Base-by-base conservation (phyloP, 2,113 vertebrate species). In the Hippocampus abdominalis region DNA sequence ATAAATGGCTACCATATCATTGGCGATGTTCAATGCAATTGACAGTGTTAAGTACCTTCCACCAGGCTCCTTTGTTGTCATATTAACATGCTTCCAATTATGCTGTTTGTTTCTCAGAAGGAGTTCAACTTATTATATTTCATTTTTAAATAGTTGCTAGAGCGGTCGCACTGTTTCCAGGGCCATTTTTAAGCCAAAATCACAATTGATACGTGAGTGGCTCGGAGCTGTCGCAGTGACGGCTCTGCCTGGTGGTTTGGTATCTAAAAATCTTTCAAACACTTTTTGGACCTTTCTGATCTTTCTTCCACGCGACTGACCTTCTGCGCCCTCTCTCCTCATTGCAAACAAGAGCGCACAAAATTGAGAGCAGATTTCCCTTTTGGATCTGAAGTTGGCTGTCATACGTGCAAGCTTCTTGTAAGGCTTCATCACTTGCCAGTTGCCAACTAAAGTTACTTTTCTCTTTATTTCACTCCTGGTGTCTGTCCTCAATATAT, bases 361-460 rank as follows among this genome's bases (percentile, higher is more conserved):
- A 89, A 89, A 89, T 84, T 80, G 62, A 74, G 68, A 63, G 68
- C 75, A 82, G 63, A 75, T 74, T 83, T 84, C 40, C 21, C 42
- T 69, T 66, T 77, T 76, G 64, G 54, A 73, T 80, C 75, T 71
- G 62, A 59, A 78, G 65, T 78, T 77, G 68, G 73, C 70, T 16
- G 60, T 70, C 63, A 68, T 77, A 57, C 46, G 13, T 64, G 1
- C 46, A 66, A 73, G 64, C 69, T 69, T 71, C 64, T 21, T 70
- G 27, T 75, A 56, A 65, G 20, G 51, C 78, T 60, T 80, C 75
- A 32, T 68, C 1, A 3, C 25, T 64, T 73, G 75, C 69, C 71
- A 79, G 68, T 64, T 73, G 75, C 70, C 71, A 79, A 69, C 4
- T 65, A n/a, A 81, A 80, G 39, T 66, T 63, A 36, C 51, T 40